Evolutionary conservation across 1,140 invertebrate species (phyloP).

Genomic region (Zaprionus camerounensis): DNA sequence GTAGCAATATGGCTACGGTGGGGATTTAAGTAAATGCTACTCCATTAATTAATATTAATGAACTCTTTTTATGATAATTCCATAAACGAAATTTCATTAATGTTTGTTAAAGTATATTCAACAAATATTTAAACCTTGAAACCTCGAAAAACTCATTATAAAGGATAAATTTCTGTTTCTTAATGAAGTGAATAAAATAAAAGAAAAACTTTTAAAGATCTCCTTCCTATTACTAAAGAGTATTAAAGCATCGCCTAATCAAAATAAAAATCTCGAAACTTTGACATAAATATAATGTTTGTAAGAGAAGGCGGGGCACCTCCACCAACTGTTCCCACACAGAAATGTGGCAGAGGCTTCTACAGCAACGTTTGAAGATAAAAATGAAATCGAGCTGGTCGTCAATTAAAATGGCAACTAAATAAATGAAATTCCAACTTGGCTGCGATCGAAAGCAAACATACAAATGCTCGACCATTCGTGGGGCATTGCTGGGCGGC

Average conservation of each 20-base stretch:
- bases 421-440: constrained; percentile 63
- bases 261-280: constrained; percentile 2
- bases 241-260: background rate
- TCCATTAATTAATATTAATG: constrained; percentile 2
- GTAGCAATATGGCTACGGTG: too few relatives aligned
- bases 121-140: too few relatives aligned
- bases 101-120: too few relatives aligned
- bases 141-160: too few relatives aligned
- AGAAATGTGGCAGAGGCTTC: constrained; percentile 27
- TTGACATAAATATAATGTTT: constrained; percentile 23
- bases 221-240: too few relatives aligned
- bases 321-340: too few relatives aligned
- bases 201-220: too few relatives aligned
- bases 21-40: background rate
- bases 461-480: constrained; percentile 50
- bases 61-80: background rate
- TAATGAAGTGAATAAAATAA: too few relatives aligned
- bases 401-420: constrained; percentile 68
- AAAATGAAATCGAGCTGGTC: constrained; percentile 48
- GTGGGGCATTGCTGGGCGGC: background rate
- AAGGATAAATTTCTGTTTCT: too few relatives aligned
- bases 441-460: constrained; percentile 58
- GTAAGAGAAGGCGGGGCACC: constrained; percentile 26
- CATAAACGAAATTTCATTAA: too few relatives aligned
- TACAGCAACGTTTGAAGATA: constrained; percentile 57